Evolutionary conservation across 2,113 vertebrate genomes (phyloP).

Genomic region (Crotalus tigris): DNA sequence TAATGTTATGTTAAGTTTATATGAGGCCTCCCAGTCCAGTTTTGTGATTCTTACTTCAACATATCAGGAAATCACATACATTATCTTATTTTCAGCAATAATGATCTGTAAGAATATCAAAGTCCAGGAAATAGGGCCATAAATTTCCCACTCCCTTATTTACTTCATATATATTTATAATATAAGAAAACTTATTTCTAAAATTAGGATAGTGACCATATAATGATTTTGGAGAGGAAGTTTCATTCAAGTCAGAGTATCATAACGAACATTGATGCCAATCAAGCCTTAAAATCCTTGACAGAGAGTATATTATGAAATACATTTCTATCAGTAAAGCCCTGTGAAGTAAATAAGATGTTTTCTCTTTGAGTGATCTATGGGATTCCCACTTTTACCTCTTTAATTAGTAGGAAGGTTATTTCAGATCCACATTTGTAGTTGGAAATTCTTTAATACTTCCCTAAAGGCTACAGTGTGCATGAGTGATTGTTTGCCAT

Average conservation of each 20-base stretch:
- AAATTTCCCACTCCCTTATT: background rate
- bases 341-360: background rate
- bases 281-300: background rate
- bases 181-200: background rate
- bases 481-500: conserved; percentile 4
- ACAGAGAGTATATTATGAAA: background rate
- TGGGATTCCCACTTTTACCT: background rate
- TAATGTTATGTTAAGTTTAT: background rate
- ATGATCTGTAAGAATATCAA: background rate
- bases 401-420: conserved; percentile 7
- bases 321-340: background rate
- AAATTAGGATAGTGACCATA: background rate
- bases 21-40: background rate
- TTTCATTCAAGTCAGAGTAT: background rate
- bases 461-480: conserved; percentile 5
- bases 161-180: background rate
- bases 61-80: background rate
- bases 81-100: background rate
- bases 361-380: background rate
- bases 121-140: background rate
- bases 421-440: conserved; percentile 7
- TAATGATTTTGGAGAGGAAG: background rate
- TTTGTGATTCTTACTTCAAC: background rate
- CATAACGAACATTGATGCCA: background rate
- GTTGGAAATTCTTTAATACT: conserved; percentile 23